Evolutionary conservation across 1,140 invertebrate species (phyloP).

Genomic region (Zaprionus gabonicus): DNA sequence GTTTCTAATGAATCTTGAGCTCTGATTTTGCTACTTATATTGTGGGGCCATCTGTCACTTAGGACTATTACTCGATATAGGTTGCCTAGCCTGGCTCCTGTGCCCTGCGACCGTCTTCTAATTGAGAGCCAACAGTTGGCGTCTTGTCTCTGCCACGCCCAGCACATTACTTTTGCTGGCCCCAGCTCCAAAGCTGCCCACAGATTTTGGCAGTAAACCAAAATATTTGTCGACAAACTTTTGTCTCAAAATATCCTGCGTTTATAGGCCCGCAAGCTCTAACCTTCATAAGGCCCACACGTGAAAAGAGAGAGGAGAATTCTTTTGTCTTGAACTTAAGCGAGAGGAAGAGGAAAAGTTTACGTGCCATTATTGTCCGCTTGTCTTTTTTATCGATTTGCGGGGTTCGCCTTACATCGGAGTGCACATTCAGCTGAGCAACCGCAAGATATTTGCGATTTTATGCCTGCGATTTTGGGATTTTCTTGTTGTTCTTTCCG

Average conservation of each 20-base stretch:
- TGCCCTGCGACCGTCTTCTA: constrained; percentile 8
- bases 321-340: background rate
- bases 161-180: background rate
- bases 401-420: background rate
- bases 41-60: constrained; percentile 38
- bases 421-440: background rate
- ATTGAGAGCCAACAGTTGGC: constrained; percentile 37
- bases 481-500: constrained; percentile 4
- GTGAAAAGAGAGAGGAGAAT: background rate
- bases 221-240: constrained; percentile 66
- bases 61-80: constrained; percentile 1
- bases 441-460: constrained; percentile 34
- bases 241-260: constrained; percentile 37
- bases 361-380: constrained; percentile 44
- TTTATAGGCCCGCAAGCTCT: constrained; percentile 18
- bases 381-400: constrained; percentile 63
- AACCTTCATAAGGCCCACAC: constrained; percentile 9
- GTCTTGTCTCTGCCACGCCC: constrained; percentile 15
- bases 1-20: constrained; percentile 33
- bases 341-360: constrained; percentile 40
- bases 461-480: constrained; percentile 35
- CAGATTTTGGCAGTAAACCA: constrained; percentile 34
- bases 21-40: constrained; percentile 27
- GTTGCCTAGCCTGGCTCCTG: background rate
- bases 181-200: background rate